A percentile compares a stretch with the other conserved stretches of the same genome.
phyloP scores from a whole-genome alignment of 2,888 invertebrate species.

The Meghimatium bilineatum region DNA sequence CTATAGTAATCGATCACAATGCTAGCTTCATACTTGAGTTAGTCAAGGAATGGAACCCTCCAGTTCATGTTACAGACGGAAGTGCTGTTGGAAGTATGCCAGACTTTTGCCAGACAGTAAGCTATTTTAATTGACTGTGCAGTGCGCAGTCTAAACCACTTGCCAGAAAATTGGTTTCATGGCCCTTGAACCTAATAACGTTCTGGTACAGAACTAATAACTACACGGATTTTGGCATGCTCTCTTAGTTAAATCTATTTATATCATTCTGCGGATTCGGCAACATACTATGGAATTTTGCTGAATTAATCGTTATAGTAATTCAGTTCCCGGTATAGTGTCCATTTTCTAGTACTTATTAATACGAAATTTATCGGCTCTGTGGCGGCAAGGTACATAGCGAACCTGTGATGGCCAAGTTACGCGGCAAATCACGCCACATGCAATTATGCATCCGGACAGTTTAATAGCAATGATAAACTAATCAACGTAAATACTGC shows the following conservation, averaged over 20 bases:
- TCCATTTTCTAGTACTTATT: too few relatives aligned
- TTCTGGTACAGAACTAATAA: neutral
- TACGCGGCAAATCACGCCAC: too few relatives aligned
- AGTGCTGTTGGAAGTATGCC: slow-evolving; percentile 5
- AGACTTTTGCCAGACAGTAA: slow-evolving; percentile 10
- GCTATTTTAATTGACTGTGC: slow-evolving; percentile 35
- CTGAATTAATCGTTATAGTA: too few relatives aligned
- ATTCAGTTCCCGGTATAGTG: too few relatives aligned
- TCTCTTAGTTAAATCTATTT: neutral
- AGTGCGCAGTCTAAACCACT: slow-evolving; percentile 20
- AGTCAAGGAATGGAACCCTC: slow-evolving; percentile 10
- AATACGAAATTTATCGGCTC: too few relatives aligned
- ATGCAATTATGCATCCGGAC: too few relatives aligned
- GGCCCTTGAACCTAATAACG: neutral
- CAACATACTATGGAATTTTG: too few relatives aligned
- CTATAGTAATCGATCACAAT: slow-evolving; percentile 15
- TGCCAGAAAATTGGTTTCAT: slow-evolving; percentile 14
- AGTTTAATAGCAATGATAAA: too few relatives aligned
- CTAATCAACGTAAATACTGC: too few relatives aligned
- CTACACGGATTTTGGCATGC: neutral
- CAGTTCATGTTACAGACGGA: neutral
- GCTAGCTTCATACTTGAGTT: slow-evolving; percentile 5
- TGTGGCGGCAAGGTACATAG: too few relatives aligned
- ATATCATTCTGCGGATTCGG: too few relatives aligned
- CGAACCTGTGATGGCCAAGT: too few relatives aligned